Base-by-base conservation (phyloP, 2,888 invertebrate species). In the Eupithecia subfuscata region DNA sequence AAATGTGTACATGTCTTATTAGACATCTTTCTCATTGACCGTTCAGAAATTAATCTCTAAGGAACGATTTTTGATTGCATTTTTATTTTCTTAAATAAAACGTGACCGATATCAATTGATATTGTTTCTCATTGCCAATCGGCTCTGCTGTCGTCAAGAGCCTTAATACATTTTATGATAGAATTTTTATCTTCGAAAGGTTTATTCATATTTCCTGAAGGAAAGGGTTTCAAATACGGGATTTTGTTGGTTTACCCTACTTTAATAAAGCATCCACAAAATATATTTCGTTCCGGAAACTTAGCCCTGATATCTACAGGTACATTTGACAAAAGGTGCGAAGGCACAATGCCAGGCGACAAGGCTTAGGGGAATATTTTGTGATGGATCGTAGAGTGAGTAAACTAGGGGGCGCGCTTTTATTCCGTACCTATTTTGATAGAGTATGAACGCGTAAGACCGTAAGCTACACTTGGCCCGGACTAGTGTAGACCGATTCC, bases 261-360 rank as follows among this genome's bases (percentile, higher is more conserved):
- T 30, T 34, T 68, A 65, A 65, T n/a, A 65, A 65, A 64, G 34
- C 65, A 37, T 45, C 43, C 65, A 37, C 18, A 70, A 52, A 56
- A 30, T 67, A 67, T 67, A 40, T 67, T 60, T 67, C 22, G 65
- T 67, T 40, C 65, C 65, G 65, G 65, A 40, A 67, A 34, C 34
- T 63, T 56, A 25, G 60, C 60, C 60, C 25, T 60, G 60, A 60
- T 25, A 70, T 56, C 45, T 43, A 16, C 74, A 65, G 48, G n/a
- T 69, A 67, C 37, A 68, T 75, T 72, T 56, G 63, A 75, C 72
- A 73, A 75, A 64, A 73, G 73, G 73, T 45, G 70, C 34, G 65
- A 67, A 75, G n/a, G 52, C 64, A 69, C 71, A 74, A 71, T 67
- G 63, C 22, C 72, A 73, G 25, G n/a, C 48, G 70, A 69, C 67